Conservation (phyloP, 2,797 vertebrate species). For the Typhlichthys subterraneus region DNA sequence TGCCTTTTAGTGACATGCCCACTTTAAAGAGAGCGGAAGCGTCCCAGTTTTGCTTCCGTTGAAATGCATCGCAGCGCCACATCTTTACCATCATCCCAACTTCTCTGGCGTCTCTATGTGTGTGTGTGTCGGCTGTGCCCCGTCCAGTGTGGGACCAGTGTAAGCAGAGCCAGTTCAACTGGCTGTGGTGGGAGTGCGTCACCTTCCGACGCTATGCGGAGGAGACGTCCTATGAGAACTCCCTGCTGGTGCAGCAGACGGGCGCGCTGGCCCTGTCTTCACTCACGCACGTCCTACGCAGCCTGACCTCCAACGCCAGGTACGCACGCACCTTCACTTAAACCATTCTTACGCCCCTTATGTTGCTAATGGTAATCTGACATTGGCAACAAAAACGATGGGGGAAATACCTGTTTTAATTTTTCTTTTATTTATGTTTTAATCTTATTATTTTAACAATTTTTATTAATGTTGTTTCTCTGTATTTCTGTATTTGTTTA, state of each 20-base stretch:
- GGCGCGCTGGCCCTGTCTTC: slow-evolving; percentile 93
- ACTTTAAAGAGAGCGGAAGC: no score
- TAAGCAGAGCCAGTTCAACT: slow-evolving; percentile 94
- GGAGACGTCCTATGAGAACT: slow-evolving; percentile 98
- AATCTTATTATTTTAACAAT: no score
- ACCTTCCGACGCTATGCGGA: slow-evolving; percentile 90
- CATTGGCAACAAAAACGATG: no score
- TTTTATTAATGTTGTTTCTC: no score
- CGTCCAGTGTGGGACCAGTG: slow-evolving; percentile 95
- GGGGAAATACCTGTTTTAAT: no score
- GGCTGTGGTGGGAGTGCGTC: slow-evolving; percentile 98
- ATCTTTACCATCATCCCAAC: neutral
- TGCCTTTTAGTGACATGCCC: no score
- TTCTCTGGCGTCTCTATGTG: neutral
- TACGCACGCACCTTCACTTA: slow-evolving; percentile 41
- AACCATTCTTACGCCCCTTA: no score
- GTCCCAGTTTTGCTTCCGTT: no score
- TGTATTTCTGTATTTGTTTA: no score
- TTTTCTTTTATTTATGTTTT: no score
- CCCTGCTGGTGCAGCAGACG: slow-evolving; percentile 90
- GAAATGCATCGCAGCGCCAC: no score
- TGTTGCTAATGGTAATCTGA: no score
- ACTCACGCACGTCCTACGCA: slow-evolving; percentile 89
- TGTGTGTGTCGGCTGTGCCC: neutral
- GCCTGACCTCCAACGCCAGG: slow-evolving; percentile 95